Evolutionary conservation across 2,113 vertebrate species (phyloP).

Genomic region (Tenrec ecaudatus): DNA sequence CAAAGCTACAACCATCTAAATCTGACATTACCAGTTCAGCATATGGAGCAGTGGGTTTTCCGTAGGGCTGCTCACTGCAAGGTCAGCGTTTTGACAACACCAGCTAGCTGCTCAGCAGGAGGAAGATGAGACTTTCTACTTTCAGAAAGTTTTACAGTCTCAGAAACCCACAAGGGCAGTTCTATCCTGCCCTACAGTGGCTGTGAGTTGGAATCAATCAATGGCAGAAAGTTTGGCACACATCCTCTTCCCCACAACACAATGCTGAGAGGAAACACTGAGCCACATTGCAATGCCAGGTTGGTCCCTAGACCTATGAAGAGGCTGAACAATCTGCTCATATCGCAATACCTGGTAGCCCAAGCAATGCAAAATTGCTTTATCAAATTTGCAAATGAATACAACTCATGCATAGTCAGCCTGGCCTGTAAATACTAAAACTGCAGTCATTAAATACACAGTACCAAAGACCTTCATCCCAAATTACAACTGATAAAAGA

Average conservation of each 20-base stretch:
- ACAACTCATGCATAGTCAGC: background rate
- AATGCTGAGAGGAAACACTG: no score
- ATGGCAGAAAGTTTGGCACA: no score
- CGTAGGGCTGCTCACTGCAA: no score
- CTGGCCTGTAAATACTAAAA: background rate
- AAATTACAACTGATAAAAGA: background rate
- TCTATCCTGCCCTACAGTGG: no score
- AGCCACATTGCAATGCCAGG: background rate
- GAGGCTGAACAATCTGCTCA: background rate
- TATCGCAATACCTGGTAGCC: background rate
- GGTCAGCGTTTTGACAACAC: no score
- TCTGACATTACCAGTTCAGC: fast-evolving
- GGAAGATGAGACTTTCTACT: no score
- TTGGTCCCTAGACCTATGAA: background rate
- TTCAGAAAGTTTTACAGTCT: no score
- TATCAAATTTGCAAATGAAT: background rate
- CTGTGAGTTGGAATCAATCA: no score
- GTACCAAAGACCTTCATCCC: background rate
- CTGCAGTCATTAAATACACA: background rate
- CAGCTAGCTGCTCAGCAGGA: no score
- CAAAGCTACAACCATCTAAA: background rate
- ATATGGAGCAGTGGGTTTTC: no score
- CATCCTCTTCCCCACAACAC: no score
- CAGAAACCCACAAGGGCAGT: no score
- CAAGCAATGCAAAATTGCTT: constrained; percentile 23